Percentiles rank a stretch among this genome's conserved stretches.
phyloP scores from a whole-genome alignment of 2,113 vertebrate genomes.

The Acanthisitta chloris region DNA sequence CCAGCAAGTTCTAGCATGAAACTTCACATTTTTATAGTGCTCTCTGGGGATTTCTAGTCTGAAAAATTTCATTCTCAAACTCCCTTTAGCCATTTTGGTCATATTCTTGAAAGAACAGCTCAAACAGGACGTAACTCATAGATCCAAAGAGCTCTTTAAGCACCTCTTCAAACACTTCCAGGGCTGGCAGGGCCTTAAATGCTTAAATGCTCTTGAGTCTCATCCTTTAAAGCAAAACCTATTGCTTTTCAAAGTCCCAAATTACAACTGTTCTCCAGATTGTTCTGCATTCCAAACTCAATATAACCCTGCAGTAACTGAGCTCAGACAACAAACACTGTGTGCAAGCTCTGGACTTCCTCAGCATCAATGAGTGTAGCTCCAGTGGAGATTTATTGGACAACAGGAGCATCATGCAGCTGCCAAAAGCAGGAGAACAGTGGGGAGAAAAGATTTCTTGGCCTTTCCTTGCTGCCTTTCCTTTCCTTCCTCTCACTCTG shows the following conservation, averaged over 20 bases:
- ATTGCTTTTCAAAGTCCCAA: not conserved
- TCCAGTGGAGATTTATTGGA: not conserved
- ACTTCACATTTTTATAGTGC: not conserved
- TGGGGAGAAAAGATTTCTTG: not conserved
- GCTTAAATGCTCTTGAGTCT: not conserved
- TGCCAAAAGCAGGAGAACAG: not conserved
- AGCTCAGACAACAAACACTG: not conserved
- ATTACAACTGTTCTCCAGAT: not conserved
- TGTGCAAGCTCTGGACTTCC: not conserved
- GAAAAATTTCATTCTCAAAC: not conserved
- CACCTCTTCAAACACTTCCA: not conserved
- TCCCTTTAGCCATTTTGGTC: not conserved
- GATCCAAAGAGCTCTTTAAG: not conserved
- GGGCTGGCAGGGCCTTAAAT: not conserved
- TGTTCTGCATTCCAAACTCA: not conserved
- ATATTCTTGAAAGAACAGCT: not conserved
- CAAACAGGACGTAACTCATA: not conserved
- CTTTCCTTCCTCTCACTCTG: too few species aligned
- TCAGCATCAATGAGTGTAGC: not conserved
- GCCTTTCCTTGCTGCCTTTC: accelerated
- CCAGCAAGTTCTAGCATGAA: not conserved
- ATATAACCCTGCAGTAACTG: not conserved
- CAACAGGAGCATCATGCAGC: accelerated
- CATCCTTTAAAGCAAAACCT: not conserved
- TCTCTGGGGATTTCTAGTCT: not conserved